Evolutionary conservation across 2,888 invertebrate species (phyloP).

Genomic region (Macropis europaea): DNA sequence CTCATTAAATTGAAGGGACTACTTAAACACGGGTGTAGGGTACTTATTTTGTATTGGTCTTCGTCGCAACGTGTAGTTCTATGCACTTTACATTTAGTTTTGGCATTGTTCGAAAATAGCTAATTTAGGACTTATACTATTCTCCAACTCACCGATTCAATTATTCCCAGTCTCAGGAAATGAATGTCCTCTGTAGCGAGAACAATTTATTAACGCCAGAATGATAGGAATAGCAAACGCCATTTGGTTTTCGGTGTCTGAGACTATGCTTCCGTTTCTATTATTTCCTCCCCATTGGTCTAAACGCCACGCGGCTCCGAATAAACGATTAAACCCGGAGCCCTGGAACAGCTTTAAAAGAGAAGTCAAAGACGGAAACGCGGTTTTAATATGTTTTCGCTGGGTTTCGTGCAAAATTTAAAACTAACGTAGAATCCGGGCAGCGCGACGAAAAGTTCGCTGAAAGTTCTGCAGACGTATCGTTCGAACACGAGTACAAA

Average conservation of each 20-base stretch:
- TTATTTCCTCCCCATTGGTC: neutral
- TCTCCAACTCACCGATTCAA: neutral
- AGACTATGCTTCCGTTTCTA: neutral
- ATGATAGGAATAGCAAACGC: too few relatives aligned
- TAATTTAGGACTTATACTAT: too few relatives aligned
- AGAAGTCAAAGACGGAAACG: neutral
- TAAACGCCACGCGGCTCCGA: neutral
- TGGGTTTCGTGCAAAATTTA: slow-evolving; percentile 50
- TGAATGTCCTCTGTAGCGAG: neutral
- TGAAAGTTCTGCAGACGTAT: slow-evolving; percentile 31
- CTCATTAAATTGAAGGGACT: too few relatives aligned
- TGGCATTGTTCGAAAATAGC: too few relatives aligned
- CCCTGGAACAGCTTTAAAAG: neutral
- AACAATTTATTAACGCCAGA: neutral
- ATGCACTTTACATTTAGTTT: too few relatives aligned
- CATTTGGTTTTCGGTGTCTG: neutral
- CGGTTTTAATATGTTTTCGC: neutral
- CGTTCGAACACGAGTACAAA: slow-evolving; percentile 43
- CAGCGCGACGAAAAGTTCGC: slow-evolving; percentile 38
- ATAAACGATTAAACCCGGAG: neutral
- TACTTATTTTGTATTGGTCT: too few relatives aligned
- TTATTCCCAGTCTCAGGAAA: neutral
- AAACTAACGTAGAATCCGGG: slow-evolving; percentile 45
- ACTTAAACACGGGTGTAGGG: too few relatives aligned
- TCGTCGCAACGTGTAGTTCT: too few relatives aligned